Evolutionary conservation across 1,140 invertebrate species (phyloP).

Genomic region (Bicyclus anynana): DNA sequence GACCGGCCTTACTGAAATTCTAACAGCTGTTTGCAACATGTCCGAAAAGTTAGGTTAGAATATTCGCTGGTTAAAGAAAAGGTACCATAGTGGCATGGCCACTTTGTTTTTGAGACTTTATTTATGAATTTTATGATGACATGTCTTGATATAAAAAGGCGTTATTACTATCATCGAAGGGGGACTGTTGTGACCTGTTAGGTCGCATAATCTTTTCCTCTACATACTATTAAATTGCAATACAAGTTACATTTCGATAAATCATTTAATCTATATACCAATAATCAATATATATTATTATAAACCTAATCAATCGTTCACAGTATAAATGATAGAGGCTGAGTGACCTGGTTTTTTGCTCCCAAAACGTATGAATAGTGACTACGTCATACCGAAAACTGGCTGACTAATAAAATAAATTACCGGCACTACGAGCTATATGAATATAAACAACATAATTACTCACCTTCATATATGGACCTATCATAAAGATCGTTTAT

Average conservation of each 20-base stretch:
- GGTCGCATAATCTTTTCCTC: too few species aligned
- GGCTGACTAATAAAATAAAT: neutral
- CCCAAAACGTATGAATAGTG: conserved; percentile 9
- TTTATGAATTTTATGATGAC: too few species aligned
- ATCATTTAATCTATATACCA: too few species aligned
- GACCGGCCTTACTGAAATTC: too few species aligned
- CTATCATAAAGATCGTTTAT: conserved; percentile 73
- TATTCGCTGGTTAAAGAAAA: neutral
- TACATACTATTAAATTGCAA: too few species aligned
- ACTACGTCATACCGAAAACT: neutral
- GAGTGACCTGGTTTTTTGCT: conserved; percentile 22
- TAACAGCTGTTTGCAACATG: neutral
- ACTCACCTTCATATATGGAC: conserved; percentile 76
- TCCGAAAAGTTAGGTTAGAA: neutral
- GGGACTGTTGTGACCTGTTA: too few species aligned
- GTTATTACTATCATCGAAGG: too few species aligned
- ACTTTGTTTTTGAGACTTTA: too few species aligned
- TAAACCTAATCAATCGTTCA: neutral
- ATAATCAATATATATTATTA: too few species aligned
- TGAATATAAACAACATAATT: neutral
- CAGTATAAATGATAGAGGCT: neutral
- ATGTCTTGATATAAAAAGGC: too few species aligned
- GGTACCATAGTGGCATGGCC: too few species aligned
- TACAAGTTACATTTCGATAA: too few species aligned
- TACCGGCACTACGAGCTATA: neutral